A percentile compares a stretch with the other conserved stretches of the same genome.
phyloP scores from a whole-genome alignment of 2,797 vertebrate species.

The Pygocentrus nattereri region DNA sequence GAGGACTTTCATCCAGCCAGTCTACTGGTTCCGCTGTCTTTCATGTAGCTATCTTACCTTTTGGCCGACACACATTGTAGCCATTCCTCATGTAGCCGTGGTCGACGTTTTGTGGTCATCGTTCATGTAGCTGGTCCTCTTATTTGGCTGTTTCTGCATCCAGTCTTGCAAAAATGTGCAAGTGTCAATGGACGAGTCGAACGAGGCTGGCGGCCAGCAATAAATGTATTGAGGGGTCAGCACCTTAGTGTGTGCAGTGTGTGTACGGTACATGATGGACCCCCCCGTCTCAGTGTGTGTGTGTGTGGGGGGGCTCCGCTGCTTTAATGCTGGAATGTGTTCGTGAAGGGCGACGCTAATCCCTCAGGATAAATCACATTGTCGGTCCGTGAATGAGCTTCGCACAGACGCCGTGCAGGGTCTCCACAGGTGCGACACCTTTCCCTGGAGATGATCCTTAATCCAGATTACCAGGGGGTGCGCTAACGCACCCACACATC shows the following conservation, averaged over 20 bases:
- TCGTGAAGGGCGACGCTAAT: slow-evolving; percentile 9
- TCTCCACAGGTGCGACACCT: neutral
- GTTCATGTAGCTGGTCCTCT: too few species aligned
- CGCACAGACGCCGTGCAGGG: neutral
- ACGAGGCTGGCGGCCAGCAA: too few species aligned
- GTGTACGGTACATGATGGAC: neutral
- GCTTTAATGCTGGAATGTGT: slow-evolving; percentile 52
- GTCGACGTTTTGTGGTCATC: too few species aligned
- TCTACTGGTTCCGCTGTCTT: too few species aligned
- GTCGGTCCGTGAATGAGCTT: neutral
- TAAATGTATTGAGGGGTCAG: too few species aligned
- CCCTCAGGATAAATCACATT: slow-evolving; percentile 15
- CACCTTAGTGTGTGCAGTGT: neutral
- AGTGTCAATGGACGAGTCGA: too few species aligned
- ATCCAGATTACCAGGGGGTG: neutral
- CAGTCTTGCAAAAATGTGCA: too few species aligned
- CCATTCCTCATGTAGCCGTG: too few species aligned
- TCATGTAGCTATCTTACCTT: too few species aligned
- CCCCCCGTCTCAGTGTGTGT: neutral
- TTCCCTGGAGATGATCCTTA: neutral
- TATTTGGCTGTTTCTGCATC: too few species aligned
- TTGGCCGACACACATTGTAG: too few species aligned
- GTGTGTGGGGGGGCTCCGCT: slow-evolving; percentile 22
- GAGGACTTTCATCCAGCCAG: too few species aligned
- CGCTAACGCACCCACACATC: neutral